Base-by-base conservation (phyloP, 2,888 invertebrate genomes). In the Flexamia atlantica region DNA sequence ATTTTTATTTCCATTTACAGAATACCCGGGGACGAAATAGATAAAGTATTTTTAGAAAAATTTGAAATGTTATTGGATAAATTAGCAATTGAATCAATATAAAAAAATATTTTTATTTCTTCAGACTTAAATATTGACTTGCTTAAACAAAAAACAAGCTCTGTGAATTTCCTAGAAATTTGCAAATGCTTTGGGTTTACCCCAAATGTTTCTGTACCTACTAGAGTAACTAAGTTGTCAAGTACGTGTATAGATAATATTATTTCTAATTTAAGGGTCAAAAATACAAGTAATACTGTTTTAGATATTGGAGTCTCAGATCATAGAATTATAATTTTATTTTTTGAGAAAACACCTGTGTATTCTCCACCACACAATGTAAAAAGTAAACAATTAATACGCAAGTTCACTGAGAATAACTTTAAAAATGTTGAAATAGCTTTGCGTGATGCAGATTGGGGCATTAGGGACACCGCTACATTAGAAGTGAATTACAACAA, bases 31-130 rank as follows among this genome's bases (percentile, higher is more conserved):
- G 9, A 30, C 7, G 14, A 7, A 12, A 32, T 68, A 14, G 68
- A 68, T 14, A 68, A 28, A 28, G 4, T 30, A 32, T 68, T 68
- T 32, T 68, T 68, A 17, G 30, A 68, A 14, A 68, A 30, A n/a
- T n/a, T n/a, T n/a, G n/a, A n/a, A n/a, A n/a, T n/a, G n/a, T n/a
- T n/a, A n/a, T n/a, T n/a, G n/a, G n/a, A n/a, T n/a, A n/a, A n/a
- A n/a, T n/a, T n/a, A n/a, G n/a, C n/a, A n/a, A n/a, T n/a, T n/a
- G n/a, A n/a, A n/a, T n/a, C n/a, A n/a, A n/a, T n/a, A 17, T 68
- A 5, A 14, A 68, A 68, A 32, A 4, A 68, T 68, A 68, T 68
- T 68, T 68, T 68, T 68, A 68, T 68, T 7, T n/a, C 17, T 68
- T 68, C 68, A 30, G 68, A 68, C 17, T 30, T 32, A 53, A 23